phyloP scores from a whole-genome alignment of 37 sponge, comb jelly and placozoan genomes.

The Cliona cf. orientalis region DNA sequence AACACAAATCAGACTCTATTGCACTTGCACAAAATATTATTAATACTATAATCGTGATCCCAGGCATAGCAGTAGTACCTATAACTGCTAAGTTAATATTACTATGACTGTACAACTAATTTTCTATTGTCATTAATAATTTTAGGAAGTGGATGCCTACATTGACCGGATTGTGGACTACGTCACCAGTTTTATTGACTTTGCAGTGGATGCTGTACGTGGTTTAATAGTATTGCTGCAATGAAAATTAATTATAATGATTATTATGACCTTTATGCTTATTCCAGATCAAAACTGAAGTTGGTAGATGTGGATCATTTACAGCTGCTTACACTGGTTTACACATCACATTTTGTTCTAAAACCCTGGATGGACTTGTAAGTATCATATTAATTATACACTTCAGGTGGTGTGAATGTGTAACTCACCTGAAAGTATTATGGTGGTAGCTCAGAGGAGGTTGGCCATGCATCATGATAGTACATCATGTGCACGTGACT shows the following conservation, averaged over 20 bases:
- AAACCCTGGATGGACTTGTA: conserved; percentile 36
- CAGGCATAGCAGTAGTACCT: background rate
- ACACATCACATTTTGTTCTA: conserved; percentile 1
- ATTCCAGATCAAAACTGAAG: conserved; percentile 17
- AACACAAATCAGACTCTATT: too few species aligned
- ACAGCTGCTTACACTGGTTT: background rate
- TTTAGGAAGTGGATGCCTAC: conserved; percentile 5
- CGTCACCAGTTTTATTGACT: conserved; percentile 10
- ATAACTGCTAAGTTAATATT: background rate
- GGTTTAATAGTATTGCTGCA: background rate
- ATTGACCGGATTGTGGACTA: background rate
- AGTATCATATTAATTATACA: background rate
- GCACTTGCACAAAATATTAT: too few species aligned
- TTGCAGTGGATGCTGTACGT: background rate
- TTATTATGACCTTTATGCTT: background rate
- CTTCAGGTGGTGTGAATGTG: background rate
- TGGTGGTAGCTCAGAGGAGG: too few species aligned
- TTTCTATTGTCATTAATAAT: background rate
- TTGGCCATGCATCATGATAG: too few species aligned
- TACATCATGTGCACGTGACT: too few species aligned
- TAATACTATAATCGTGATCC: too few species aligned
- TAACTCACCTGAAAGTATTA: too few species aligned
- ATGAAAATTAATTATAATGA: background rate
- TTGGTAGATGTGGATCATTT: conserved; percentile 16
- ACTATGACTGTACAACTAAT: background rate